Percentiles rank a stretch among this genome's conserved stretches.
Conservation (phyloP, 1,140 invertebrate species). For the Macrobrachium nipponense region DNA sequence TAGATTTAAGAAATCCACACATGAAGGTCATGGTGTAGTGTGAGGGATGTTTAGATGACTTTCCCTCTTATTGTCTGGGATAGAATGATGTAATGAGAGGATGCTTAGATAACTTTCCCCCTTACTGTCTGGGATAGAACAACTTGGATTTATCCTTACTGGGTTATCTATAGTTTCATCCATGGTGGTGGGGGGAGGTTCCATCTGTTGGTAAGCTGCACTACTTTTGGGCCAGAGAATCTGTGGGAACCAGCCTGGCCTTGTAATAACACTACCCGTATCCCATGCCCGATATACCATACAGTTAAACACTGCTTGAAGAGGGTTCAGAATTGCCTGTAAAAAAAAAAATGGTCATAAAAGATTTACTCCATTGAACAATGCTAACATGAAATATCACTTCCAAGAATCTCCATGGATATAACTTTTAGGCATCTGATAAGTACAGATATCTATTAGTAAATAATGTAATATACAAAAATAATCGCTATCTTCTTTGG, state of each 20-base stretch:
- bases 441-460: too few relatives aligned
- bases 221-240: neutral
- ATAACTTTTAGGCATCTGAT: too few relatives aligned
- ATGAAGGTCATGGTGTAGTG: too few relatives aligned
- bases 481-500: neutral
- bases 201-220: neutral
- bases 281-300: slow-evolving; percentile 77
- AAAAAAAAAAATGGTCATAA: neutral
- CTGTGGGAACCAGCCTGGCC: neutral
- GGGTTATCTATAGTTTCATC: too few relatives aligned
- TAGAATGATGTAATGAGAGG: too few relatives aligned
- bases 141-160: too few relatives aligned
- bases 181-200: neutral
- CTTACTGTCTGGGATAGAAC: too few relatives aligned
- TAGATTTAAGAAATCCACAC: too few relatives aligned
- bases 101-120: too few relatives aligned
- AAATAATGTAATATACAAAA: neutral
- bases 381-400: neutral
- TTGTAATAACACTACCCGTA: neutral
- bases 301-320: slow-evolving; percentile 84
- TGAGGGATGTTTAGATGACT: too few relatives aligned
- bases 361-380: neutral
- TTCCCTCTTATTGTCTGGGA: too few relatives aligned
- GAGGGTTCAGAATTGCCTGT: slow-evolving; percentile 82
- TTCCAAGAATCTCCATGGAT: too few relatives aligned